These are phyloP conservation scores for Xenopus borealis DNA, from an alignment of 2,113 vertebrate species.

Conservation along the genomic window DNA sequence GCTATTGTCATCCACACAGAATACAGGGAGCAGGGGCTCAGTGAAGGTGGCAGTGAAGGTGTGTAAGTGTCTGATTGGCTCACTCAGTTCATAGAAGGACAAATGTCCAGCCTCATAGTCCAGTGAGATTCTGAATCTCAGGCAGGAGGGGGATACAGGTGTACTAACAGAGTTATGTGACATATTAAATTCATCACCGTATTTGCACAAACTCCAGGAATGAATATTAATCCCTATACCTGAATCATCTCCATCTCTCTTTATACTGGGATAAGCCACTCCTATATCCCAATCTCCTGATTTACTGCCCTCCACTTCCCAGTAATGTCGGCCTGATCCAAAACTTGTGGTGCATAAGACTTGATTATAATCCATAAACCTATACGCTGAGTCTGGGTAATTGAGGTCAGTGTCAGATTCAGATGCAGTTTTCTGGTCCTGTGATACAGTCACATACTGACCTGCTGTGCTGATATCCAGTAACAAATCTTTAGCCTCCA, in stretches of 20 bases:
- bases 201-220: conserved; percentile 16
- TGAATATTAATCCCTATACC: conserved; percentile 6
- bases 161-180: background rate
- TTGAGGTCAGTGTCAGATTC: background rate
- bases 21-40: background rate
- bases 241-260: conserved; percentile 6
- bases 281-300: conserved; percentile 26
- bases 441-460: background rate
- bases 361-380: conserved; percentile 4
- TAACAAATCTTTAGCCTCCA: background rate
- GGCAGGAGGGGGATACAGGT: background rate
- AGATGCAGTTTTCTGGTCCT: conserved; percentile 6
- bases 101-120: conserved; percentile 24
- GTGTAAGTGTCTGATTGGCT: background rate
- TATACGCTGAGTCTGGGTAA: conserved; percentile 4
- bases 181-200: background rate
- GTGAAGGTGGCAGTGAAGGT: conserved; percentile 13
- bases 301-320: conserved; percentile 28
- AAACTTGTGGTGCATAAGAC: conserved; percentile 29
- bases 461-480: conserved; percentile 9
- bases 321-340: conserved; percentile 32
- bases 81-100: conserved; percentile 23
- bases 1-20: too few relatives aligned
- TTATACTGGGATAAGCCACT: conserved; percentile 23
- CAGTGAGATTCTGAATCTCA: conserved; percentile 16